Evolutionary conservation across 2,888 invertebrate genomes (phyloP).

Genomic region (Pandemis heparana): DNA sequence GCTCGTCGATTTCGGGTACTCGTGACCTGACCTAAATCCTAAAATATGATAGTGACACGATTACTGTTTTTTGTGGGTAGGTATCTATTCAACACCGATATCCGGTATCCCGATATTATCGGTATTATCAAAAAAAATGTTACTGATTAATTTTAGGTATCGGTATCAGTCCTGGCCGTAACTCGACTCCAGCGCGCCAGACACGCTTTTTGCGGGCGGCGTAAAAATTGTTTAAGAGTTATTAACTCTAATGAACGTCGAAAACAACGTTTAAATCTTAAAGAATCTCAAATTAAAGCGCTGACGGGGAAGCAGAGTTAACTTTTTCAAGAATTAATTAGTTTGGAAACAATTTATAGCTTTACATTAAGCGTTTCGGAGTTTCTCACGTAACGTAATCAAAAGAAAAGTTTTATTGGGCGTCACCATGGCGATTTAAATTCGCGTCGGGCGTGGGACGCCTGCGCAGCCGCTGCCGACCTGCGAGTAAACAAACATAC

Average conservation of each 20-base stretch:
- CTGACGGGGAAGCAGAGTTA: conserved; percentile 22
- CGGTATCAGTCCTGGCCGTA: background rate
- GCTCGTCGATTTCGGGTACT: no score
- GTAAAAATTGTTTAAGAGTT: conserved; percentile 33
- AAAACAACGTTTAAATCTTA: conserved; percentile 38
- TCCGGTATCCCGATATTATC: no score
- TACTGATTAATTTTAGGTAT: no score
- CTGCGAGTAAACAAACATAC: no score
- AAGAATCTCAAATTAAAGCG: conserved; percentile 33
- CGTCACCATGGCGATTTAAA: conserved; percentile 16
- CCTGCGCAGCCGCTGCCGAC: background rate
- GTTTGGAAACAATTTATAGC: conserved; percentile 39
- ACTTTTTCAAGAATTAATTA: conserved; percentile 41
- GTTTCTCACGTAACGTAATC: conserved; percentile 37
- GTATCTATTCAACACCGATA: no score
- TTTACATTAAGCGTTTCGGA: conserved; percentile 32
- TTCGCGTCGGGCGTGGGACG: background rate
- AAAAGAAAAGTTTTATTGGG: conserved; percentile 29
- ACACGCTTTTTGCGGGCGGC: background rate
- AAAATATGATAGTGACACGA: no score
- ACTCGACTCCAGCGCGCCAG: background rate
- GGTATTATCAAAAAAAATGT: no score
- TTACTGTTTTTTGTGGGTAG: no score
- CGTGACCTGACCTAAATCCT: no score
- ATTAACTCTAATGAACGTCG: conserved; percentile 34